phyloP scores from a whole-genome alignment of 1,140 invertebrate species.

The Oryzaephilus surinamensis region DNA sequence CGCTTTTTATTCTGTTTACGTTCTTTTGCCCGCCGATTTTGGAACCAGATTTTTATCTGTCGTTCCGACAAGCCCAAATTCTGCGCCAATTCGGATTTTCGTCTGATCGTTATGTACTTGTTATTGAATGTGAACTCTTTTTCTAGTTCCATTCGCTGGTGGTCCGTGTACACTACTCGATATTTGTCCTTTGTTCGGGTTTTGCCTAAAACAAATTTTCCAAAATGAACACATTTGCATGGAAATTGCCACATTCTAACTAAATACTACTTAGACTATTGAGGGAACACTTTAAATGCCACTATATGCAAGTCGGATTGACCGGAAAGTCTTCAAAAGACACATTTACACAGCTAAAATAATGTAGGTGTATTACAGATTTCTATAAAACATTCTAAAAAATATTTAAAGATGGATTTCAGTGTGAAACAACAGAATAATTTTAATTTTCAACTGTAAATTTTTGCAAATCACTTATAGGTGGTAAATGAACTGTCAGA shows the following conservation, averaged over 20 bases:
- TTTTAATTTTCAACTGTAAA: slow-evolving; percentile 3
- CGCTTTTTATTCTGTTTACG: slow-evolving; percentile 74
- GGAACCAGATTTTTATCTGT: slow-evolving; percentile 77
- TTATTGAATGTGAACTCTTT: slow-evolving; percentile 94
- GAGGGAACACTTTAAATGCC: too few species aligned
- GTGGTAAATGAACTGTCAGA: too few species aligned
- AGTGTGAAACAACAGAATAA: background rate
- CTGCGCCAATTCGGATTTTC: slow-evolving; percentile 84
- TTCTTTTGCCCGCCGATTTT: slow-evolving; percentile 89
- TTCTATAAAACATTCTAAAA: too few species aligned
- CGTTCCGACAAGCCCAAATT: slow-evolving; percentile 78
- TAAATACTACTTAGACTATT: too few species aligned
- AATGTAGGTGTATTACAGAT: too few species aligned
- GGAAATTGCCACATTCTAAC: too few species aligned
- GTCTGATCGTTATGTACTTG: slow-evolving; percentile 88
- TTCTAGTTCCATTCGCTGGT: slow-evolving; percentile 92
- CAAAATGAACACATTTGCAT: slow-evolving; percentile 3
- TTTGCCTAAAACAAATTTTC: slow-evolving; percentile 60
- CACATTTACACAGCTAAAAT: too few species aligned
- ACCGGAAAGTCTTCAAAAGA: too few species aligned
- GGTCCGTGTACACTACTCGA: slow-evolving; percentile 94
- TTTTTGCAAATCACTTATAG: too few species aligned
- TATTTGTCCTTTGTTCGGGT: slow-evolving; percentile 98
- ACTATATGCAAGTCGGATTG: too few species aligned
- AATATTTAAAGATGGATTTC: too few species aligned